These are phyloP conservation scores for Drosophila hydei DNA, from an alignment of 1,140 invertebrate species.

Conservation along the genomic window DNA sequence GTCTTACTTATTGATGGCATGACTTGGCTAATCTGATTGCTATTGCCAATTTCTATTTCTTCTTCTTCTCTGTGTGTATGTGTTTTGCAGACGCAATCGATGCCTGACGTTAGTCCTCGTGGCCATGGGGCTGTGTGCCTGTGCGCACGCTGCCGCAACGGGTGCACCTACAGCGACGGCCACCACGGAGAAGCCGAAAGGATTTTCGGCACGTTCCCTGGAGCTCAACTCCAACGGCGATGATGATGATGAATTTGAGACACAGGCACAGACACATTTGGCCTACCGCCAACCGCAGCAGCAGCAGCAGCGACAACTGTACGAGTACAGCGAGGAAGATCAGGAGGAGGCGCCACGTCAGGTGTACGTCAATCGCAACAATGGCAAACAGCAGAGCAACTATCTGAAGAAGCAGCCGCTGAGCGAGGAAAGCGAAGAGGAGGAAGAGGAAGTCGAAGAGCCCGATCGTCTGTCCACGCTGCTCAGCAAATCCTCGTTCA, in stretches of 20 bases:
- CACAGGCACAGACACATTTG: conserved; percentile 78
- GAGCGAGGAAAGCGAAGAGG: conserved; percentile 75
- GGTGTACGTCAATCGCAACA: conserved; percentile 73
- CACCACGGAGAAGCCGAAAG: conserved; percentile 75
- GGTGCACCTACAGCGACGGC: conserved; percentile 62
- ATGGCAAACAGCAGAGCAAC: conserved; percentile 76
- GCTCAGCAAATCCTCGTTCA: conserved; percentile 92
- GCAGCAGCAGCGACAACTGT: conserved; percentile 64
- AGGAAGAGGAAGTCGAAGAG: conserved; percentile 91
- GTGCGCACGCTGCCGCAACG: conserved; percentile 52
- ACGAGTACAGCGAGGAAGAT: conserved; percentile 81
- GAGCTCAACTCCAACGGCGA: conserved; percentile 62
- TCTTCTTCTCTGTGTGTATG: conserved; percentile 15
- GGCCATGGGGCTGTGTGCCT: conserved; percentile 51
- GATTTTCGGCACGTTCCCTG: conserved; percentile 72
- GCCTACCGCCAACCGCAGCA: conserved; percentile 68
- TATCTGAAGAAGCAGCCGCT: conserved; percentile 72
- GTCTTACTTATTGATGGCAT: conserved; percentile 64
- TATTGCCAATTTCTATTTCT: conserved; percentile 37
- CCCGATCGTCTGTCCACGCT: conserved; percentile 92
- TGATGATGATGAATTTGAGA: conserved; percentile 78
- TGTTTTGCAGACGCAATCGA: conserved; percentile 56
- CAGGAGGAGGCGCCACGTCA: conserved; percentile 80
- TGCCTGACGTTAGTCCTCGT: conserved; percentile 59
- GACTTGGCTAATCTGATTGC: conserved; percentile 54